Evolutionary conservation across 2,888 invertebrate species (phyloP), one percentile per base, ranked within the genome.

Genomic region (Trichogramma dendrolimi): DNA sequence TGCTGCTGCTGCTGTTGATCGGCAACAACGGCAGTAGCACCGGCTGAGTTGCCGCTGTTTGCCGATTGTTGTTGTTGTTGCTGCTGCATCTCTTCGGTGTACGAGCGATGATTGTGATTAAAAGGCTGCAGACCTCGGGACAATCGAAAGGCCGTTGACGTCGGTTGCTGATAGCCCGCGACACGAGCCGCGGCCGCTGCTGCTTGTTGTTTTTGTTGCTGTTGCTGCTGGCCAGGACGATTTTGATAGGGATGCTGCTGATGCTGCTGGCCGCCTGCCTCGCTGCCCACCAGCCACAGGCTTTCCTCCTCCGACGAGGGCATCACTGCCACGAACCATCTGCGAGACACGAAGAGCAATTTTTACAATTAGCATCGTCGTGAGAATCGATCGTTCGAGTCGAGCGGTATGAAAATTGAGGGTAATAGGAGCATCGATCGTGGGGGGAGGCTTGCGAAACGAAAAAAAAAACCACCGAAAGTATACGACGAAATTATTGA

Each of bases 261-360:
- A 64, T 60, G 60, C 67, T 65, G 57, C 44, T 46, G 55, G 39
- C 10, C 58, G 52, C 70, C 70, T 53, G 68, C 67, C 62, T 69
- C 70, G 71, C 72, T 75, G 72, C 75, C 75, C 68, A 77, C 75
- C 64, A 77, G 76, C 75, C 75, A 76, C 71, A 74, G 80, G 78
- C 84, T 85, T 79, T 85, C 85, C 73, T 85, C 85, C 80, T 86
- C 86, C 77, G 84, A 84, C 75, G 82, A 80, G 83, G 83, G 83
- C 74, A 71, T 82, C 75, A 74, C 71, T 75, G 75, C 76, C 74
- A 73, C 72, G 72, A 75, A 74, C 70, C 77, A 77, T 77, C 77
- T 77, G 69, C 38, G 71, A 69, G 10, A 38, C 6, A 6, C 39
- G 10, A 49, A 11, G 27, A 27, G 3, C 27, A 27, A 27, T 27